These are phyloP conservation scores for Synergus itoensis DNA, from an alignment of 2,888 invertebrate species.

Conservation along the genomic window DNA sequence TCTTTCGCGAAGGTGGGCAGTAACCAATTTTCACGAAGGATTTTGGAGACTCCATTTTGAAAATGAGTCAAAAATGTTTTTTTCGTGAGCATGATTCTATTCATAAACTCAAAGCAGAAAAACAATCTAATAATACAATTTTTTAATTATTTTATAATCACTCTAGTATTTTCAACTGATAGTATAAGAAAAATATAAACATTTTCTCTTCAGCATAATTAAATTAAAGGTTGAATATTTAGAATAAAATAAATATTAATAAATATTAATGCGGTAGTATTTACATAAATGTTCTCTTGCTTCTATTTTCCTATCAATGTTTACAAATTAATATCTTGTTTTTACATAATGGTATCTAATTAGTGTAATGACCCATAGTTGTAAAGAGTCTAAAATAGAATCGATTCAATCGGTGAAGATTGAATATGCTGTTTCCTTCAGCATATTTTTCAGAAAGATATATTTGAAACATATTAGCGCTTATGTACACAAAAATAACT, in stretches of 20 bases:
- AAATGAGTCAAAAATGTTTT: constrained; percentile 1
- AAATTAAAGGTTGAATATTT: no score
- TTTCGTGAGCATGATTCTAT: background rate
- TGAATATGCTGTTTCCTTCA: background rate
- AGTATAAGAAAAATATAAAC: no score
- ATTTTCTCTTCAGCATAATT: no score
- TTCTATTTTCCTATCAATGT: background rate
- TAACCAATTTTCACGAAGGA: constrained; percentile 4
- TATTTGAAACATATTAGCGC: background rate
- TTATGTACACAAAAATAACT: background rate
- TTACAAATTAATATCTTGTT: background rate
- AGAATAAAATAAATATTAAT: no score
- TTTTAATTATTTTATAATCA: background rate
- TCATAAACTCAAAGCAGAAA: background rate
- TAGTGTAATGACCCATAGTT: background rate
- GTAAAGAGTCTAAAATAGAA: background rate
- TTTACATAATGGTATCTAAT: background rate
- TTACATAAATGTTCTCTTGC: background rate
- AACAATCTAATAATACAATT: background rate
- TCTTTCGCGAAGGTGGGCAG: background rate
- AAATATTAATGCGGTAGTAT: background rate
- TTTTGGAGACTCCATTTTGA: background rate
- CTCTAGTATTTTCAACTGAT: no score
- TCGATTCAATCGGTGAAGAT: background rate
- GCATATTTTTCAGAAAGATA: background rate